Evolutionary conservation across 2,888 invertebrate species (phyloP).

Genomic region (Dichetophora obliterata): DNA sequence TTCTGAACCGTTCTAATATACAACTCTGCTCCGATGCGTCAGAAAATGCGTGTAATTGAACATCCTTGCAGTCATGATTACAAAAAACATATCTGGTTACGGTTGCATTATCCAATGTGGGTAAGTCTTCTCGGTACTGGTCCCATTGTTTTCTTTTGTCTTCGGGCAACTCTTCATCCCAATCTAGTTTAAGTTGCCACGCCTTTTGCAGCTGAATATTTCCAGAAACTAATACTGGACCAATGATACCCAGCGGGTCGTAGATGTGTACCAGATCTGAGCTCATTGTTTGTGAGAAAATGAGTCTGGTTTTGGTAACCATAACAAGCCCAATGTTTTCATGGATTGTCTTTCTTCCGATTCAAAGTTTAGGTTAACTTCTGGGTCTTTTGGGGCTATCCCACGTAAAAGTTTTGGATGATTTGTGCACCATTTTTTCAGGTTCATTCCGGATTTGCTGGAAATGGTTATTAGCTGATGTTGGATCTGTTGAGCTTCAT

Average conservation of each 20-base stretch:
- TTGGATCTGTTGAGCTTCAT: slow-evolving; percentile 27
- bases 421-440: slow-evolving; percentile 32
- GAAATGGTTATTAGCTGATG: slow-evolving; percentile 29
- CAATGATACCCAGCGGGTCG: too few species aligned
- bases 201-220: too few species aligned
- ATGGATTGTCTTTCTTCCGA: background rate
- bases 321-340: slow-evolving; percentile 27
- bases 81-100: background rate
- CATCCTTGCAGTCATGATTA: too few species aligned
- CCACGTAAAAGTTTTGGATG: slow-evolving; percentile 11
- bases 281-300: slow-evolving; percentile 4
- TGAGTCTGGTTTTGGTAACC: slow-evolving; percentile 36
- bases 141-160: too few species aligned
- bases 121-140: too few species aligned
- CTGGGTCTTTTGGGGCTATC: background rate
- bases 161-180: too few species aligned
- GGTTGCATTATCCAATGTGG: too few species aligned
- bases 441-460: slow-evolving; percentile 23
- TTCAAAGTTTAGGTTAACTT: slow-evolving; percentile 18
- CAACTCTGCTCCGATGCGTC: slow-evolving; percentile 24
- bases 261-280: too few species aligned
- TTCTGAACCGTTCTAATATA: too few species aligned
- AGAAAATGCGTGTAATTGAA: too few species aligned
- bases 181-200: too few species aligned
- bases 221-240: too few species aligned